Base-by-base conservation (phyloP, 2,797 vertebrate species). In the Pachyuromys duprasi region DNA sequence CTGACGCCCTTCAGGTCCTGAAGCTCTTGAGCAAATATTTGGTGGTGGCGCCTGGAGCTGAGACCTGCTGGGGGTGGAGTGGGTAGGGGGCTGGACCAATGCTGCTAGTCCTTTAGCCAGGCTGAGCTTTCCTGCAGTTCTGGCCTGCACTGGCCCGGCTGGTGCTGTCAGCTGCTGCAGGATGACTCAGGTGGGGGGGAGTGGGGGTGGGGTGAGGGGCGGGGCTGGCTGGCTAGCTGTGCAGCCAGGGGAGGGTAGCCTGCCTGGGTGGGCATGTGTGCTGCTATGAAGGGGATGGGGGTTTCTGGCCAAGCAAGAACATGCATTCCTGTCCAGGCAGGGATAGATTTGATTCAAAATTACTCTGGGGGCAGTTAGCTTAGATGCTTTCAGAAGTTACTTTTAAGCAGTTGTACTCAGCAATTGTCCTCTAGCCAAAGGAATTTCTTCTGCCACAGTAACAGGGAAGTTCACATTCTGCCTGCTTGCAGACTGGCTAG, bases 131-230 rank as follows among this genome's bases (percentile, higher is more conserved):
- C 79, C 8, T 39, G 75, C 86, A 57, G 3, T 26, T 65, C 8
- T 81, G 75, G 78, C 62, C 5, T 22, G 69, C 1, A 42, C 93
- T 62, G 60, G 86, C 81, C 60, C 69, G 12, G 79, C 86, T n/a
- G 13, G 62, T 79, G 70, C 89, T 55, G 89, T 20, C 89, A 31
- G 63, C 93, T 45, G 83, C 81, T 62, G 39, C 97, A 98, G 97
- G 84, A 98, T 98, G 98, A 98, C 98, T 96, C 97, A 98, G 98
- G 98, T 97, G 95, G 96, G 96, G 72, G 94, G 89, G 67, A 45
- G 75, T 83, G 88, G 69, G n/a, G 93, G 95, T 20, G 89, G 96
- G 88, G 84, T 45, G 87, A 79, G 95, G 65, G 90, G 96, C 60
- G 93, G 96, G 91, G 92, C 93, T 1, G 49, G 74, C 42, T 8